These are phyloP conservation scores for Scarus forsteni DNA, from an alignment of 2,797 vertebrate species.

Conservation along the genomic window DNA sequence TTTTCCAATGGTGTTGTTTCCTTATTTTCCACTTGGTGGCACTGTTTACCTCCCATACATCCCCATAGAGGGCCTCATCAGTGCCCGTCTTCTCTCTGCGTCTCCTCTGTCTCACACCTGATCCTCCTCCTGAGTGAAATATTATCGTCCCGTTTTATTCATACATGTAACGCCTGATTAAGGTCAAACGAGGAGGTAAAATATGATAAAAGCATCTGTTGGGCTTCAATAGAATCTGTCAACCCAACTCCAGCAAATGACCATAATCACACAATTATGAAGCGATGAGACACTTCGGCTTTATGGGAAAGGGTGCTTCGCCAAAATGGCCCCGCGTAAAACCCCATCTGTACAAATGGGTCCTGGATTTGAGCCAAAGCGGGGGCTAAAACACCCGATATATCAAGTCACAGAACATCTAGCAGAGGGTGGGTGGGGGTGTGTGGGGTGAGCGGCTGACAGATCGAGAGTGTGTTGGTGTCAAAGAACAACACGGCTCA, in stretches of 20 bases:
- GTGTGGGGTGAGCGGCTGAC: conserved; percentile 27
- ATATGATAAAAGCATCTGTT: conserved; percentile 76
- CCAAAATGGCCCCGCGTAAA: conserved; percentile 75
- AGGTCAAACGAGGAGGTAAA: conserved; percentile 68
- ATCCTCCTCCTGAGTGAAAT: conserved; percentile 47
- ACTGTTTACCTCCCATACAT: conserved; percentile 12
- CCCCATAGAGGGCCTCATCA: background rate
- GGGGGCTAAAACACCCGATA: conserved; percentile 66
- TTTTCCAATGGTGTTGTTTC: conserved; percentile 32
- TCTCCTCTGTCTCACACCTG: conserved; percentile 33
- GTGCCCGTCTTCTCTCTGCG: background rate
- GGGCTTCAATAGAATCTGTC: conserved; percentile 60
- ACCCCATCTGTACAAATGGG: conserved; percentile 77
- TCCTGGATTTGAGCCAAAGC: conserved; percentile 72
- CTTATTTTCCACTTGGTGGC: conserved; percentile 57
- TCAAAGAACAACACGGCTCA: conserved; percentile 44
- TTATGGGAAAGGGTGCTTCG: conserved; percentile 74
- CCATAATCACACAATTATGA: conserved; percentile 77
- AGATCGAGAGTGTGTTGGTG: conserved; percentile 45
- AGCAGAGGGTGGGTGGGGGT: conserved; percentile 32
- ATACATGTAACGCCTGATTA: conserved; percentile 68
- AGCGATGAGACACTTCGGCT: conserved; percentile 74
- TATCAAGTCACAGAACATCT: conserved; percentile 65
- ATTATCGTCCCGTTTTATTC: conserved; percentile 48
- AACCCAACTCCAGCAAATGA: conserved; percentile 64